Conservation (phyloP, 2,888 invertebrate genomes). For the Cantharis lateralis region DNA sequence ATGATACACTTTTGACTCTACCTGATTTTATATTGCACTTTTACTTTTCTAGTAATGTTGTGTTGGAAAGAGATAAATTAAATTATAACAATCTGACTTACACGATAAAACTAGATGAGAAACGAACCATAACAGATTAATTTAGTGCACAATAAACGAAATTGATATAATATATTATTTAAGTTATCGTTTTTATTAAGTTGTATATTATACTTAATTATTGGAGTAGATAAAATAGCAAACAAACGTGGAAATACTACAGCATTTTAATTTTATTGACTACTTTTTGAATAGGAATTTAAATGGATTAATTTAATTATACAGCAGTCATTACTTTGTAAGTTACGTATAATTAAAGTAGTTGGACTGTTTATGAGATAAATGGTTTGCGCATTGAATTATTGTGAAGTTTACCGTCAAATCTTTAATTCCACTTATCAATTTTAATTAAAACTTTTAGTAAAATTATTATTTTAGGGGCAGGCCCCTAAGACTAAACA, state of each 20-base stretch:
- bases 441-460: no score
- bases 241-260: neutral
- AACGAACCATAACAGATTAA: constrained; percentile 33
- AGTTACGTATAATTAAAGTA: neutral
- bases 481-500: neutral
- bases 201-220: neutral
- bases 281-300: neutral
- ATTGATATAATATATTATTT: neutral
- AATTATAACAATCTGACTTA: neutral
- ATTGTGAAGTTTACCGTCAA: neutral
- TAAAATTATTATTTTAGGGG: neutral
- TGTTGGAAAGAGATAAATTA: constrained; percentile 1
- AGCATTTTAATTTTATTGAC: neutral
- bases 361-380: neutral
- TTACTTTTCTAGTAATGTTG: constrained; percentile 10
- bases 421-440: neutral
- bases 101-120: constrained; percentile 34
- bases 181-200: neutral
- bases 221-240: neutral
- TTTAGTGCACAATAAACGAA: constrained; percentile 23
- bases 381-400: neutral
- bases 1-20: constrained; percentile 25
- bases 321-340: neutral
- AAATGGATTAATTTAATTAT: neutral
- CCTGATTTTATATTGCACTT: constrained; percentile 7